phyloP scores from a whole-genome alignment of 2,888 invertebrate species.

The Tetanocera ferruginea region DNA sequence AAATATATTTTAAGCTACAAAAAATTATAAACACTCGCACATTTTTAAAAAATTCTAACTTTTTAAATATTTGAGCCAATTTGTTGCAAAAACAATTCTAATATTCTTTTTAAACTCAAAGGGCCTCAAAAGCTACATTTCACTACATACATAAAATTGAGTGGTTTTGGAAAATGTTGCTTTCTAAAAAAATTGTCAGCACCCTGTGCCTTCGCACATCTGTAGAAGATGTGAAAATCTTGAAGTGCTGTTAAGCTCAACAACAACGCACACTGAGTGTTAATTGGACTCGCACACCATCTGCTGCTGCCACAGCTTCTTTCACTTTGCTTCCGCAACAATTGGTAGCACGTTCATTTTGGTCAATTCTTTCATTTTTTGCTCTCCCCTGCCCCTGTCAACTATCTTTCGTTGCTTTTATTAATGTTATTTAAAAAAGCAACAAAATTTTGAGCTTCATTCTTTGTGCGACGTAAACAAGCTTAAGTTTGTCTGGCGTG shows the following conservation, averaged over 20 bases:
- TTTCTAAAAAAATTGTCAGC: background rate
- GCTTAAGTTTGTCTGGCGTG: background rate
- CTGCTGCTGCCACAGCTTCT: constrained; percentile 6
- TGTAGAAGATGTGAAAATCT: background rate
- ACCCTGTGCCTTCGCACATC: constrained; percentile 14
- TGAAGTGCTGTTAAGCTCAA: background rate
- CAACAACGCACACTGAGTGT: background rate
- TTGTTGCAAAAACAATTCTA: too few relatives aligned
- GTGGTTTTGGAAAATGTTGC: too few relatives aligned
- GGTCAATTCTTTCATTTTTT: background rate
- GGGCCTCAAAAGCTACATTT: too few relatives aligned
- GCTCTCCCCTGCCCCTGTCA: background rate
- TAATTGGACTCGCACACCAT: constrained; percentile 28
- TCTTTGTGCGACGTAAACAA: background rate
- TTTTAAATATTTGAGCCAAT: too few relatives aligned
- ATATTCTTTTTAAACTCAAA: too few relatives aligned
- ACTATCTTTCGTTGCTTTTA: background rate
- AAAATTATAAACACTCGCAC: too few relatives aligned
- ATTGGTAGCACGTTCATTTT: constrained; percentile 9
- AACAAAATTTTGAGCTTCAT: background rate
- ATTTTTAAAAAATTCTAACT: too few relatives aligned
- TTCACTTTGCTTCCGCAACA: constrained; percentile 22
- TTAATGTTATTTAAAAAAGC: background rate
- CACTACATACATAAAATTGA: too few relatives aligned
- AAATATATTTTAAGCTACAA: too few relatives aligned